Evolutionary conservation across 2,888 invertebrate genomes (phyloP), one percentile per base, ranked within the genome.

Genomic region (Salpingus planirostris): DNA sequence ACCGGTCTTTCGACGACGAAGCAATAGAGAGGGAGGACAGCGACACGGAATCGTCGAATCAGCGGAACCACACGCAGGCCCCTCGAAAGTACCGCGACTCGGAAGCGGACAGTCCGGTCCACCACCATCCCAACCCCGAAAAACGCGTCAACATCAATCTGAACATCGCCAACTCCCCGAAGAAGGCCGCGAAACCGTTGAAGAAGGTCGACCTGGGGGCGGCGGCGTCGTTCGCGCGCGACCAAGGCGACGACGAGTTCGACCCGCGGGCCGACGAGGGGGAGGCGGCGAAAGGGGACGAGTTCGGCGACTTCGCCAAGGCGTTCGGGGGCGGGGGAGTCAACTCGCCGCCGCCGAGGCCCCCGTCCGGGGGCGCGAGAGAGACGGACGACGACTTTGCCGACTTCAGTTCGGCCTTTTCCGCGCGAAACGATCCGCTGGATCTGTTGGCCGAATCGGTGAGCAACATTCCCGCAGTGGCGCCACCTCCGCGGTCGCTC

Each of bases 251-350:
- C 29, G 73, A 76, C 27, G 79, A 80, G 49, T 78, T 80, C 31
- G 72, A 79, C 56, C 80, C 76, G 1, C 50, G 68, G 32, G 65
- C 68, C 3, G 71, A 71, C 40, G 33, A 27, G 7, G 29, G 43
- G 1, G 14, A 42, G 3, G 33, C 21, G 21, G 36, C 28, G 29
- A 11, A 38, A 2, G 36, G 55, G 18, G 55, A 62, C 21, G 86
- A 86, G 36, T 88, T 88, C 60, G 86, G 86, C 0, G 85, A 87
- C 64, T 88, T 88, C 57, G 68, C 77, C 3, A 71, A 76, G 40
- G 86, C 81, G 1, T 86, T 86, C 59, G 70, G 67, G n/a, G n/a
- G n/a, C n/a, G n/a, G n/a, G n/a, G n/a, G n/a, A n/a, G n/a, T n/a
- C n/a, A n/a, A n/a, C n/a, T n/a, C n/a, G n/a, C n/a, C n/a, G n/a